phyloP scores from a whole-genome alignment of 2,113 vertebrate species.

The Raja brachyura region DNA sequence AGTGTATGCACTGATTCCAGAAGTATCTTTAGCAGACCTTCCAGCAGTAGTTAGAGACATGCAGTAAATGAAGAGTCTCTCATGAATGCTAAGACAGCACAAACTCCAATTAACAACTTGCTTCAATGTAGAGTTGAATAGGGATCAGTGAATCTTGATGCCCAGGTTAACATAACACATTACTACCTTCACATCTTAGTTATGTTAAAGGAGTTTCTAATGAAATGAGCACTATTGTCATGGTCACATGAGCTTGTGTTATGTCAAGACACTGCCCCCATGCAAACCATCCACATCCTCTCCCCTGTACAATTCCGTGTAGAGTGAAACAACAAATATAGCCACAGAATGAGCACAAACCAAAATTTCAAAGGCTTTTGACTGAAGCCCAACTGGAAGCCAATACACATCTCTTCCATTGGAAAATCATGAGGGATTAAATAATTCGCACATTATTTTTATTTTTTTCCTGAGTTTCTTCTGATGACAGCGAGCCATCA shows the following conservation, averaged over 20 bases:
- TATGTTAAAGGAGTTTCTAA: not conserved
- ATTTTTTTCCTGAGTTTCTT: not conserved
- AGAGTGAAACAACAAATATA: not conserved
- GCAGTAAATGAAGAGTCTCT: not conserved
- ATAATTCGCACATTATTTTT: not conserved
- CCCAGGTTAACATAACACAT: not conserved
- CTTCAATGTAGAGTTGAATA: not conserved
- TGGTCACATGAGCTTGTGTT: not conserved
- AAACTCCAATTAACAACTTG: not conserved
- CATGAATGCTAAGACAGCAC: not conserved
- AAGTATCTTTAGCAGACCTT: not conserved
- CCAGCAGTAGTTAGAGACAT: not conserved
- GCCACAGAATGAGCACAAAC: not conserved
- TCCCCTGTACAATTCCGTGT: not conserved
- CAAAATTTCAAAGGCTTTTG: not conserved
- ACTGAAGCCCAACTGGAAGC: too few species aligned
- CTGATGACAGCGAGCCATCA: not conserved
- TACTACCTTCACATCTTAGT: not conserved
- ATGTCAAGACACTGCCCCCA: not conserved
- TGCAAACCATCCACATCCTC: not conserved
- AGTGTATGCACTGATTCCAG: not conserved
- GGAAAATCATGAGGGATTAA: not conserved
- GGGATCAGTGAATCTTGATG: not conserved
- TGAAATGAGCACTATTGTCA: not conserved
- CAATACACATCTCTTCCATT: not conserved